These are phyloP conservation scores for Grallaria varia DNA, from an alignment of 2,113 vertebrate genomes.

Conservation along the genomic window DNA sequence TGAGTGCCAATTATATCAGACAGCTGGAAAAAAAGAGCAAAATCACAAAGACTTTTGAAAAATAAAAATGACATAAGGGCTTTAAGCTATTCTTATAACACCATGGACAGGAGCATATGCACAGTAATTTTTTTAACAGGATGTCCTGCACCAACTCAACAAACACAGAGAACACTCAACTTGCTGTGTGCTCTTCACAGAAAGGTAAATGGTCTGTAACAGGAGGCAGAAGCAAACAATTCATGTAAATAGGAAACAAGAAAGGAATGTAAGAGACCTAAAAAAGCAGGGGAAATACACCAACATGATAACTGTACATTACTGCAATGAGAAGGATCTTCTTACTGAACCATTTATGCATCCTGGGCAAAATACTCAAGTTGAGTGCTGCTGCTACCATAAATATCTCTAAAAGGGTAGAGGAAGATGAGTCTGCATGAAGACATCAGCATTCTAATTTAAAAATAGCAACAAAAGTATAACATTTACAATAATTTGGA, in stretches of 20 bases:
- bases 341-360: neutral
- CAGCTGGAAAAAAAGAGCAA: conserved; percentile 11
- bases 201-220: neutral
- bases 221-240: neutral
- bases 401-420: neutral
- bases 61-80: neutral
- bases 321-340: neutral
- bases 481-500: neutral
- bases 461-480: neutral
- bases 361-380: neutral
- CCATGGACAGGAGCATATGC: neutral
- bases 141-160: neutral
- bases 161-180: neutral
- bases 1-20: conserved; percentile 24
- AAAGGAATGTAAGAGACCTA: neutral
- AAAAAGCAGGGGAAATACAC: neutral
- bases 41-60: conserved; percentile 7
- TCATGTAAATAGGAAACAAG: neutral
- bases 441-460: neutral
- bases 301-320: neutral
- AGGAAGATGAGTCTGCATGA: neutral
- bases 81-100: neutral
- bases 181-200: neutral
- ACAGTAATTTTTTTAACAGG: neutral
- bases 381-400: neutral